phyloP scores from a whole-genome alignment of 2,888 invertebrate genomes.

The Aradus depressus region DNA sequence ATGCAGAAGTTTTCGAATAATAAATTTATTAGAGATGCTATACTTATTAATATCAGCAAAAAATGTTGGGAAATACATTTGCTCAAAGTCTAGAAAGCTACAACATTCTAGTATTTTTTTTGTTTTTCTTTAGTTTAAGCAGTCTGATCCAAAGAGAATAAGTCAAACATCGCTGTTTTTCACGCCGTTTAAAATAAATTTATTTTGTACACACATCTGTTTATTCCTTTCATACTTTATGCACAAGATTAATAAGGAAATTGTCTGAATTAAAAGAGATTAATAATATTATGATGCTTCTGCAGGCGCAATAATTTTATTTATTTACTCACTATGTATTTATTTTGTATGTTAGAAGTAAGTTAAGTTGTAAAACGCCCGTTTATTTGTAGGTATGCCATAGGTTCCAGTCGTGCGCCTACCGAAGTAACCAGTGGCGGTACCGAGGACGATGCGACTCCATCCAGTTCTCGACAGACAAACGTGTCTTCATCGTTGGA shows the following conservation, averaged over 20 bases:
- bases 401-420: constrained; percentile 91
- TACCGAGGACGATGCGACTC: constrained; percentile 93
- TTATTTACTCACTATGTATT: neutral
- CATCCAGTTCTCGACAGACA: constrained; percentile 92
- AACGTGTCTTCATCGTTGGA: constrained; percentile 89
- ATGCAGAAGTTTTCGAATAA: no score
- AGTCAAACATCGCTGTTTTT: no score
- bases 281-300: no score
- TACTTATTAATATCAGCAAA: no score
- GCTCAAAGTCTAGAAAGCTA: no score
- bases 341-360: no score
- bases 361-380: neutral
- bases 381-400: constrained; percentile 64
- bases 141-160: no score
- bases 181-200: no score
- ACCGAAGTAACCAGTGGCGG: constrained; percentile 93
- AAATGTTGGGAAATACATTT: no score
- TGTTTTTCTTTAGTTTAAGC: neutral
- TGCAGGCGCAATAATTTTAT: neutral
- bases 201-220: no score
- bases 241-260: neutral
- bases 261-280: neutral
- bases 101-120: neutral
- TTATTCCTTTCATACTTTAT: neutral
- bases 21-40: no score